Percentiles rank a stretch among this genome's conserved stretches.
Evolutionary conservation across 1,140 invertebrate species (phyloP).

Genomic region (Schmidtea mediterranea): DNA sequence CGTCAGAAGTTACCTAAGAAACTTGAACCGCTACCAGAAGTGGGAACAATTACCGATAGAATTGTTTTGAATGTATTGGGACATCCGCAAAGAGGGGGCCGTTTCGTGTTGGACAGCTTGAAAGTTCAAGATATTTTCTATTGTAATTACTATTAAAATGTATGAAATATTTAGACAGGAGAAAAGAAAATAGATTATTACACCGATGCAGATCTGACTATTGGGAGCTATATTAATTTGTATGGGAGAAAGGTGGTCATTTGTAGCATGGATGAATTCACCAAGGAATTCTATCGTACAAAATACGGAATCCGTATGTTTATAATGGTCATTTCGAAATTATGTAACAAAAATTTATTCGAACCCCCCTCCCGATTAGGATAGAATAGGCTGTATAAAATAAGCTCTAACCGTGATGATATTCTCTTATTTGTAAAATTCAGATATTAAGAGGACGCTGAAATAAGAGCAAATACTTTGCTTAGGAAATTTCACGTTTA

Average conservation of each 20-base stretch:
- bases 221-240: constrained; percentile 22
- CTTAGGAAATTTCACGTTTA: too few species aligned
- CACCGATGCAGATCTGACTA: constrained; percentile 42
- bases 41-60: constrained; percentile 33
- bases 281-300: constrained; percentile 30
- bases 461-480: too few species aligned
- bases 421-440: too few species aligned
- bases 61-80: constrained; percentile 46
- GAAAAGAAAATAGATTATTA: constrained; percentile 33
- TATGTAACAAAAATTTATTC: too few species aligned
- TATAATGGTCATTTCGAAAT: too few species aligned
- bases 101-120: constrained; percentile 30
- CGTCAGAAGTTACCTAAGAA: constrained; percentile 23
- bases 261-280: constrained; percentile 25
- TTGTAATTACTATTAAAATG: background rate
- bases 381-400: too few species aligned
- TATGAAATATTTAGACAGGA: constrained; percentile 17
- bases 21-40: constrained; percentile 27
- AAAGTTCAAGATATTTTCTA: constrained; percentile 14
- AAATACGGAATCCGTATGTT: constrained; percentile 26
- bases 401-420: too few species aligned
- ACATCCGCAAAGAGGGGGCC: constrained; percentile 32
- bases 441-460: too few species aligned
- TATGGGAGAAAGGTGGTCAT: constrained; percentile 23
- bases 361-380: too few species aligned